These are phyloP conservation scores for Oxygymnocypris stewartii DNA, from an alignment of 2,113 vertebrate genomes.

Conservation along the genomic window DNA sequence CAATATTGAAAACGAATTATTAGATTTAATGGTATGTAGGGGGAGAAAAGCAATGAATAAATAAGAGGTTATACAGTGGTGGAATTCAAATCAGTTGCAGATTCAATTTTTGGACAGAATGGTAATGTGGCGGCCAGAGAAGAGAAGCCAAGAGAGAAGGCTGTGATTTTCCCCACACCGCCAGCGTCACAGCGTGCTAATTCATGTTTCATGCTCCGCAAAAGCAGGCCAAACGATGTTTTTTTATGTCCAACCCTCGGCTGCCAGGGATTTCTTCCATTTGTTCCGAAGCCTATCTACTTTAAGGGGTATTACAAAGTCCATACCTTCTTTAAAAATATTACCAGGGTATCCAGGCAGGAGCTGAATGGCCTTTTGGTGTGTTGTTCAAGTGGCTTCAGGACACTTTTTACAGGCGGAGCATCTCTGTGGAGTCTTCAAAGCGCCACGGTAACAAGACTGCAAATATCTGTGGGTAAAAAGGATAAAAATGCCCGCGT, in stretches of 20 bases:
- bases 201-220: constrained; percentile 69
- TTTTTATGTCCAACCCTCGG: constrained; percentile 49
- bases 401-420: constrained; percentile 61
- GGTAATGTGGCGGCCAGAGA: constrained; percentile 66
- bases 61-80: constrained; percentile 68
- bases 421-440: constrained; percentile 67
- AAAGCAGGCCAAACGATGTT: constrained; percentile 59
- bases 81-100: constrained; percentile 75
- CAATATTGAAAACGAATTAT: constrained; percentile 67
- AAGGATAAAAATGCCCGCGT: constrained; percentile 61
- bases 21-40: constrained; percentile 73
- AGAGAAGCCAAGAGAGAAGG: constrained; percentile 63
- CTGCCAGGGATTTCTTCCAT: constrained; percentile 45
- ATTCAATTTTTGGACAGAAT: constrained; percentile 74
- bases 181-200: constrained; percentile 68
- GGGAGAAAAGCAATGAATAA: constrained; percentile 75
- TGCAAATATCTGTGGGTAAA: constrained; percentile 69
- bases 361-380: constrained; percentile 53
- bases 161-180: constrained; percentile 63
- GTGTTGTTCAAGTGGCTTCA: constrained; percentile 52
- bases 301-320: constrained; percentile 52
- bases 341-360: constrained; percentile 46
- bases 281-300: constrained; percentile 34
- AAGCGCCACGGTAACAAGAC: constrained; percentile 53
- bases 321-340: constrained; percentile 54